These are phyloP conservation scores for Mobula birostris DNA, from an alignment of 2,113 vertebrate genomes.

Conservation along the genomic window DNA sequence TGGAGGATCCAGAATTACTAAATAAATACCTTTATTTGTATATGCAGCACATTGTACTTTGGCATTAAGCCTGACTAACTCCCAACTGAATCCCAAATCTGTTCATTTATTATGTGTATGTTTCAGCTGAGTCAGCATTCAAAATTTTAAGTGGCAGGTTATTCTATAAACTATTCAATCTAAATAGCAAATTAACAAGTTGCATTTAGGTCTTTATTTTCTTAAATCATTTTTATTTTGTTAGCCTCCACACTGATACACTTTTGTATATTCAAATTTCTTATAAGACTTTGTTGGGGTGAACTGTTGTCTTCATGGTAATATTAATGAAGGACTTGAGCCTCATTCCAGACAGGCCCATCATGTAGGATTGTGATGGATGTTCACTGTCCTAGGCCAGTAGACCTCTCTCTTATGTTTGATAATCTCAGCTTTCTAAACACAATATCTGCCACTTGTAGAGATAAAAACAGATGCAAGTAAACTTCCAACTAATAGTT, in stretches of 20 bases:
- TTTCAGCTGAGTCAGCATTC: conserved; percentile 33
- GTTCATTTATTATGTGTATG: conserved; percentile 18
- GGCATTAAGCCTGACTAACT: conserved; percentile 11
- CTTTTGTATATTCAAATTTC: neutral
- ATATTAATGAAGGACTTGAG: neutral
- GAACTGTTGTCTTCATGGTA: neutral
- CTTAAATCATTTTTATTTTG: neutral
- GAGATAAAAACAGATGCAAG: no score
- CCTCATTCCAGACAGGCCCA: neutral
- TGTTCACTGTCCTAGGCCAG: no score
- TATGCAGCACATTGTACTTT: conserved; percentile 21
- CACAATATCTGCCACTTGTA: no score
- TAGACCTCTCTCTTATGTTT: no score
- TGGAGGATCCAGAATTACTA: conserved; percentile 18
- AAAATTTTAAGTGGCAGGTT: neutral
- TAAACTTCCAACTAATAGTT: no score
- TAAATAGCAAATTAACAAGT: neutral
- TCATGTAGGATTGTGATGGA: no score
- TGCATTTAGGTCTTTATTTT: neutral
- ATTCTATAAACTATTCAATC: neutral
- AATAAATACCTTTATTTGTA: conserved; percentile 34
- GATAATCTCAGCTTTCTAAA: no score
- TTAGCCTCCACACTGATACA: neutral
- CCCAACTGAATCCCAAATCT: conserved; percentile 7
- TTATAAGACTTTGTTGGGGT: neutral